Base-by-base conservation (phyloP, 1,140 invertebrate genomes). In the Anoplolepis gracilipes region DNA sequence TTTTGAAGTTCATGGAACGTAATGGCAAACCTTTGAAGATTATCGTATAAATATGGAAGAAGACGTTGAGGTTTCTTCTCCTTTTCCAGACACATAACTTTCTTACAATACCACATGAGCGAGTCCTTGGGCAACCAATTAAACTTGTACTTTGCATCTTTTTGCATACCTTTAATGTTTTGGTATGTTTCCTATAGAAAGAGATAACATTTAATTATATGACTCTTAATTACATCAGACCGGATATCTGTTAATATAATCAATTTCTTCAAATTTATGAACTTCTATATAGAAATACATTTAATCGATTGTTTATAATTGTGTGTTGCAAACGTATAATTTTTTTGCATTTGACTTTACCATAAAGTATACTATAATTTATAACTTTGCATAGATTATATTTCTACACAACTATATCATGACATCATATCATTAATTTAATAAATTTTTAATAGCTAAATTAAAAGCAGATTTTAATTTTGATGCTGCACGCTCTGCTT, bases 81-180 rank as follows among this genome's bases (percentile, higher is more conserved):
- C 84, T 95, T 95, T 61, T 94, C 93, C 25, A 94, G 86, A 62
- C 95, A 95, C 90, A 92, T 92, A 28, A 95, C 82, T 55, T 94
- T 91, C 10, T 87, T 87, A 49, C 92, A 84, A 69, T 95, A 95
- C 94, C 95, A 95, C 64, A 93, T 90, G 53, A 93, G 88, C 61
- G 95, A 94, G 30, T 93, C 93, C 64, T 94, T 90, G 7, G 95
- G 95, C 39, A 95, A 90, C 95, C 95, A 95, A 57, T 91, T 92
- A 91, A 95, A 90, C 8, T 91, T 92, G 77, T 94, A 94, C 81
- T 94, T 93, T 77, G n/a, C 90, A 13, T 42, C 33, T 1, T 61
- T 62, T 7, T n/a, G n/a, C 16, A n/a, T 30, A 16, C 90, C 69
- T 92, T 94, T 82, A 95, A 87, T 87, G 92, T 92, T 91, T 94